Evolutionary conservation across 2,888 invertebrate species (phyloP), one percentile per base, ranked within the genome.

Genomic region (Diaprepes abbreviatus): DNA sequence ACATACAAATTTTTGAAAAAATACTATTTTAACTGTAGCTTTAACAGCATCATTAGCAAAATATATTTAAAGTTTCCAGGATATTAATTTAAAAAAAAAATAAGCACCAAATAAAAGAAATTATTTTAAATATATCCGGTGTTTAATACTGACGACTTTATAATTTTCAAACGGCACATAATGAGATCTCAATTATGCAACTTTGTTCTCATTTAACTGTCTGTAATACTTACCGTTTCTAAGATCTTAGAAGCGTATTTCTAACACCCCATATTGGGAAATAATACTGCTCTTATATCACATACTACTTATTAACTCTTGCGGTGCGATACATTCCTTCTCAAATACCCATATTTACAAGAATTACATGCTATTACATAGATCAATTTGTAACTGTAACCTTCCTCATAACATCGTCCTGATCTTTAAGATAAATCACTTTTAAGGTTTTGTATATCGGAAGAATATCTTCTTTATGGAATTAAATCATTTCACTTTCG

Each of bases 391-490:
- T 28, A 36, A 52, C 31, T 33, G 14, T 52, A 63, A 59, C 65
- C 45, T 92, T 85, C 78, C 89, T 87, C 50, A 94, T 87, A 2
- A 90, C 87, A 76, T 92, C 92, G 79, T 93, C 92, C 21, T 85
- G 82, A 72, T 91, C 89, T 57, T 87, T 85, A 17, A 86, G 84
- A 75, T 91, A 89, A 10, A 92, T 84, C 35, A 85, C 83, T 81
- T 92, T 93, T 58, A 95, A 83, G 2, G 89, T 88, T 75, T 90
- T 87, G 79, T 94, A 94, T 71, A 95, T 83, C 1, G 91, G 89
- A 3, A 89, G 84, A 57, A 94, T 83, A 65, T 90, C 88, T 19
- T 88, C 88, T 76, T 90, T 90, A 36, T 94, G 84, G 75, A 90
- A 86, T 64, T 88, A 82, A 31, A 94, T 83, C 17, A 89, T 88